Conservation (phyloP, 2,797 vertebrate genomes). For the Spheniscus humboldti region DNA sequence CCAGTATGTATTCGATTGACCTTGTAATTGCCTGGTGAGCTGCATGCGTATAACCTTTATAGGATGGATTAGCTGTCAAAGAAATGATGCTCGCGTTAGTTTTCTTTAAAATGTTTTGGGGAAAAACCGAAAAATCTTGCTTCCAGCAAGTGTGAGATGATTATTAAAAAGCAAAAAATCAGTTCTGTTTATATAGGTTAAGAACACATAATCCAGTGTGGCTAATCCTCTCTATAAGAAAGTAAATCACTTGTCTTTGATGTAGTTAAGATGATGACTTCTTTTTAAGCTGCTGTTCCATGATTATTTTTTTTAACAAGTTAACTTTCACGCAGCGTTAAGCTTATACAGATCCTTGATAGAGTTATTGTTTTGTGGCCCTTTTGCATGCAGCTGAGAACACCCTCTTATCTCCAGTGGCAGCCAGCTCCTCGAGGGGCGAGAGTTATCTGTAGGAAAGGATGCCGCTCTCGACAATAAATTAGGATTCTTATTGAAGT, state of each 20-base stretch:
- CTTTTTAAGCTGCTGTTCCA: neutral
- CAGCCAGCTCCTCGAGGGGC: neutral
- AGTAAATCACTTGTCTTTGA: conserved; percentile 10
- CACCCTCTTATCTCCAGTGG: neutral
- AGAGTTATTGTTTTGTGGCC: neutral
- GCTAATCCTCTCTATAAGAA: neutral
- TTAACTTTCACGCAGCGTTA: neutral
- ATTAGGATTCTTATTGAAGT: neutral
- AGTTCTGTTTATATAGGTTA: neutral
- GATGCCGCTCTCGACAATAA: neutral
- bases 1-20: neutral
- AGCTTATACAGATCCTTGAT: neutral
- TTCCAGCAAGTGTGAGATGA: neutral
- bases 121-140: neutral
- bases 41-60: neutral
- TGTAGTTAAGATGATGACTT: neutral
- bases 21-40: neutral
- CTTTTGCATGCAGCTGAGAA: neutral
- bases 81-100: neutral
- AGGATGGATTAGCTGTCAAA: neutral
- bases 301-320: neutral
- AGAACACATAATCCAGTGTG: neutral
- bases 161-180: neutral
- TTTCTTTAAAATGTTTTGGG: neutral
- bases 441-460: neutral